Percentiles rank a stretch among this genome's conserved stretches.
Conservation (phyloP, 2,797 vertebrate species). For the Gallinago stenura region DNA sequence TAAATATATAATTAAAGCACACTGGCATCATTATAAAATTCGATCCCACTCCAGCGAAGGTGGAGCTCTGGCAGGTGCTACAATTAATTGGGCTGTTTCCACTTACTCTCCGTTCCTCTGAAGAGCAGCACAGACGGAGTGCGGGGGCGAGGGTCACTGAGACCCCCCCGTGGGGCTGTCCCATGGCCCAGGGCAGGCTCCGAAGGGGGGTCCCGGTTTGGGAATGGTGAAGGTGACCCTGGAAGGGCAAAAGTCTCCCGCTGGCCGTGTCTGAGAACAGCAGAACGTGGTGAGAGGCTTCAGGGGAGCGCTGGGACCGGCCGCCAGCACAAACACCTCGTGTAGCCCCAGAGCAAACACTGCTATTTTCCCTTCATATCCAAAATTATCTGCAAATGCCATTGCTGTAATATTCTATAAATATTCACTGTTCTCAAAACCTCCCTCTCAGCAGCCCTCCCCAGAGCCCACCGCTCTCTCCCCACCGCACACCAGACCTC, state of each 20-base stretch:
- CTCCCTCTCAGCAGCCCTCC: neutral
- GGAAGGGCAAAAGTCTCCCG: neutral
- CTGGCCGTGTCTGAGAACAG: neutral
- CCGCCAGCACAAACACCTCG: neutral
- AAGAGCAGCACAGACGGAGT: neutral
- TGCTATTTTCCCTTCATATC: neutral
- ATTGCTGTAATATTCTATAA: neutral
- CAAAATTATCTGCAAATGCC: slow-evolving; percentile 1
- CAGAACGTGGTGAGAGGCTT: neutral
- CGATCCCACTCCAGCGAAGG: neutral
- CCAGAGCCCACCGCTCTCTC: neutral
- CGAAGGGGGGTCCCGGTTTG: rapidly evolving
- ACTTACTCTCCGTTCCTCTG: neutral
- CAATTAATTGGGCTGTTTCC: neutral
- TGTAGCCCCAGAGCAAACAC: neutral
- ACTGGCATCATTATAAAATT: neutral
- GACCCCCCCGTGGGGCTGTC: rapidly evolving
- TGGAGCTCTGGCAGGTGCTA: neutral
- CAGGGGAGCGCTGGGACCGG: neutral
- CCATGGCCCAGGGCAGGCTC: neutral
- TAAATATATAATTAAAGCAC: neutral
- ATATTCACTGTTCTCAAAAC: neutral
- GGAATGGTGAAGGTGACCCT: neutral
- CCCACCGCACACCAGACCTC: neutral
- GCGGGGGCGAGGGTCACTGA: neutral